Evolutionary conservation across 2,113 vertebrate species (phyloP).

Genomic region (Calidris pygmaea): DNA sequence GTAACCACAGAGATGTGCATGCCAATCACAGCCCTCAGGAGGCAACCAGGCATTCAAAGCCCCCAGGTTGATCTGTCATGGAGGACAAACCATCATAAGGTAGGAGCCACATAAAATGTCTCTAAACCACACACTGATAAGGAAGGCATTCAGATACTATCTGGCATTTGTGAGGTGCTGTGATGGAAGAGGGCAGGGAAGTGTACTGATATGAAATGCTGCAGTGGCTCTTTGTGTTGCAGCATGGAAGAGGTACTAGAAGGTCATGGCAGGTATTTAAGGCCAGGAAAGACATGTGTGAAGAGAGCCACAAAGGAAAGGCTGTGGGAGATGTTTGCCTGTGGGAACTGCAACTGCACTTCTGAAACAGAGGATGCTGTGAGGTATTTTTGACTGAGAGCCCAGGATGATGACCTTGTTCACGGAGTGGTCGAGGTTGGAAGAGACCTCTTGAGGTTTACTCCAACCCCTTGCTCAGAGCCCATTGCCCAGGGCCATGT

Average conservation of each 20-base stretch:
- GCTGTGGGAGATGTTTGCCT: not conserved
- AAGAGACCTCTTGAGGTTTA: not conserved
- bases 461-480: not conserved
- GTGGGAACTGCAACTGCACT: not conserved
- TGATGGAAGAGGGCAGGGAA: not conserved
- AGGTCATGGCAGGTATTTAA: not conserved
- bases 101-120: not conserved
- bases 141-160: not conserved
- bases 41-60: not conserved
- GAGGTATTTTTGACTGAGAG: not conserved
- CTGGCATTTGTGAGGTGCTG: not conserved
- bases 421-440: not conserved
- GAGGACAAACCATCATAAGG: not conserved
- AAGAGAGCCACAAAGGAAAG: not conserved
- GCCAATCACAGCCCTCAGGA: not conserved
- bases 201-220: rapidly evolving
- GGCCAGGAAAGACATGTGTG: not conserved
- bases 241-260: not conserved
- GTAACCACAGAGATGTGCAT: not conserved
- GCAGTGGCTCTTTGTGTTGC: not conserved
- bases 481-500: no score
- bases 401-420: not conserved
- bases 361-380: not conserved
- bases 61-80: not conserved
- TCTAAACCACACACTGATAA: not conserved